These are phyloP conservation scores for Zaprionus ornatus DNA, from an alignment of 1,140 invertebrate genomes.

Conservation along the genomic window DNA sequence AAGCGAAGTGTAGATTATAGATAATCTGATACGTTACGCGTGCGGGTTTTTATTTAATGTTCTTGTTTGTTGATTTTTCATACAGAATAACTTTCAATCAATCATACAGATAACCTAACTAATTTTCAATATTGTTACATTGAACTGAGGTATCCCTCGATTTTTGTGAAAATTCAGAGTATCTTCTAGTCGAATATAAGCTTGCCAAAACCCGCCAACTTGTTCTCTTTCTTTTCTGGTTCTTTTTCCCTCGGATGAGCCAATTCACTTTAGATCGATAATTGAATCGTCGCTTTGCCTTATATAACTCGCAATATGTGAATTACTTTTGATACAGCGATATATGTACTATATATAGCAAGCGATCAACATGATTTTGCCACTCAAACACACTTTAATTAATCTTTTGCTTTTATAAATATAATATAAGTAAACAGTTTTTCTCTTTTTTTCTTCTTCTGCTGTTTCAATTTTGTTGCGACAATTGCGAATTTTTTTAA, in stretches of 20 bases:
- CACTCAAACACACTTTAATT: neutral
- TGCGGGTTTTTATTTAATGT: neutral
- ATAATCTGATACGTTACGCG: neutral
- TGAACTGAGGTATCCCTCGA: too few relatives aligned
- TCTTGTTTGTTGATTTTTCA: neutral
- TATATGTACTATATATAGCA: neutral
- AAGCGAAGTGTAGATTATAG: neutral
- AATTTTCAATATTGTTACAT: too few relatives aligned
- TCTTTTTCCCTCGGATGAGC: slow-evolving; percentile 23
- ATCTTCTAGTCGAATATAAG: neutral
- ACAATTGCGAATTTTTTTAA: slow-evolving; percentile 15
- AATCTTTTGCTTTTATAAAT: neutral
- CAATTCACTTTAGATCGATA: slow-evolving; percentile 40
- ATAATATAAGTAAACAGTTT: neutral
- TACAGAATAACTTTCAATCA: neutral
- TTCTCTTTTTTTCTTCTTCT: neutral
- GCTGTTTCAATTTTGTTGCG: neutral
- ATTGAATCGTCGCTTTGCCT: slow-evolving; percentile 33
- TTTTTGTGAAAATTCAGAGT: neutral
- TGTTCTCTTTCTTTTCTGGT: neutral
- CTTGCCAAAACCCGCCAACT: neutral
- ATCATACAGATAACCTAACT: too few relatives aligned
- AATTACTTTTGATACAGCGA: slow-evolving; percentile 15
- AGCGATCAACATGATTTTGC: neutral
- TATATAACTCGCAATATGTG: neutral